These are phyloP conservation scores for Venusia cambrica DNA, from an alignment of 2,888 invertebrate genomes.

Conservation along the genomic window DNA sequence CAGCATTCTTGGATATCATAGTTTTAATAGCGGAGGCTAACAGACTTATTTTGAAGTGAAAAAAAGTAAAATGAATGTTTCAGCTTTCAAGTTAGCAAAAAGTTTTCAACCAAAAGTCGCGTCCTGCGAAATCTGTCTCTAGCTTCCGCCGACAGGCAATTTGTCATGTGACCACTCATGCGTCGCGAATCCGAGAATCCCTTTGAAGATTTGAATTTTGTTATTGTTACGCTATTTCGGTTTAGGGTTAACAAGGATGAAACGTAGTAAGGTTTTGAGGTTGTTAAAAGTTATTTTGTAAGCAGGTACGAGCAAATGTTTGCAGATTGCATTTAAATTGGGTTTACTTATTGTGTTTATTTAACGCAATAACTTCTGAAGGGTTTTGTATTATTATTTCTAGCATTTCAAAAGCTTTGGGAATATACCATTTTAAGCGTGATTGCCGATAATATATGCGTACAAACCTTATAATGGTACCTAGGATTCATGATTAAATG, in stretches of 20 bases:
- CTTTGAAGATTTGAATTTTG: constrained; percentile 54
- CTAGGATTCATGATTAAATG: no score
- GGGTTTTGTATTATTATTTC: no score
- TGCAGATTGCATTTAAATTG: background rate
- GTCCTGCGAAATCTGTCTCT: constrained; percentile 1
- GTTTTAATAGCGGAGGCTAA: no score
- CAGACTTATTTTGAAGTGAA: no score
- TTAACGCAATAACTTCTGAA: no score
- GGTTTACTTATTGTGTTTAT: constrained; percentile 1
- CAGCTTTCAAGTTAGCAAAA: no score
- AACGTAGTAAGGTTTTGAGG: constrained; percentile 20
- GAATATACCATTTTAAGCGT: no score
- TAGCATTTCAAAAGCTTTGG: no score
- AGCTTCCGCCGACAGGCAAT: constrained; percentile 61
- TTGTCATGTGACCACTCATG: constrained; percentile 69
- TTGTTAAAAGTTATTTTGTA: constrained; percentile 21
- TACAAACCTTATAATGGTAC: no score
- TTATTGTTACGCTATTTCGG: constrained; percentile 31
- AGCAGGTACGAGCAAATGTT: constrained; percentile 12
- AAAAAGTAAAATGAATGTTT: no score
- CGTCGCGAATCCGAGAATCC: constrained; percentile 58
- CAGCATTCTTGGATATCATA: no score
- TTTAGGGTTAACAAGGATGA: constrained; percentile 25
- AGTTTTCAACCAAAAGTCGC: constrained; percentile 20
- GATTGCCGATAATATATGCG: no score